Evolutionary conservation across 2,888 invertebrate species (phyloP).

Genomic region (Cheilosia grossa): DNA sequence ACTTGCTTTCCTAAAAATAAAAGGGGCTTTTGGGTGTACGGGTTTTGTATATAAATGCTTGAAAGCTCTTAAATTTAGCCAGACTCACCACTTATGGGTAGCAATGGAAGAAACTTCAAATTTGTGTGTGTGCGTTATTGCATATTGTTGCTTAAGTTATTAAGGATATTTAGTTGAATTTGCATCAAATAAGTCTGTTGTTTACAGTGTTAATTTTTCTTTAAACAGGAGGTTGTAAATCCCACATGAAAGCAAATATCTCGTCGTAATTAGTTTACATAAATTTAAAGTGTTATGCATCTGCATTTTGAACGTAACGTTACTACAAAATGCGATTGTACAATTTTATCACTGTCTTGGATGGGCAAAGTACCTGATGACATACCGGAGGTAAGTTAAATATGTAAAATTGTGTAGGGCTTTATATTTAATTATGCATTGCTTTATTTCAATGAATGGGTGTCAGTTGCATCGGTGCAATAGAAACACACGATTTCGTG

Average conservation of each 20-base stretch:
- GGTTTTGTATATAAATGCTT: constrained; percentile 23
- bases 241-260: constrained; percentile 46
- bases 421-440: background rate
- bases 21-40: constrained; percentile 59
- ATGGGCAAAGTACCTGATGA: constrained; percentile 99
- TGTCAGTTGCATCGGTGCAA: constrained; percentile 6
- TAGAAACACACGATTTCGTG: background rate
- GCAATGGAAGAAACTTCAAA: constrained; percentile 53
- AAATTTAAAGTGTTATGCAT: constrained; percentile 88
- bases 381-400: constrained; percentile 91
- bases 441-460: background rate
- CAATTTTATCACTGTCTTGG: constrained; percentile 97
- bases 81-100: constrained; percentile 53
- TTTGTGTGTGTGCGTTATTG: background rate
- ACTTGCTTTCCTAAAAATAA: constrained; percentile 55
- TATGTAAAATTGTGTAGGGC: background rate
- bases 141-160: background rate
- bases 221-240: constrained; percentile 30
- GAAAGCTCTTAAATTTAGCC: constrained; percentile 52
- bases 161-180: background rate
- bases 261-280: constrained; percentile 21
- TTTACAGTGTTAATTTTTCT: background rate
- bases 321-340: constrained; percentile 97
- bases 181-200: background rate
- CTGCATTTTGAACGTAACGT: constrained; percentile 97